Percentiles rank a stretch among this genome's conserved stretches.
phyloP scores from a whole-genome alignment of 2,797 vertebrate species.

The Mareca strepera region DNA sequence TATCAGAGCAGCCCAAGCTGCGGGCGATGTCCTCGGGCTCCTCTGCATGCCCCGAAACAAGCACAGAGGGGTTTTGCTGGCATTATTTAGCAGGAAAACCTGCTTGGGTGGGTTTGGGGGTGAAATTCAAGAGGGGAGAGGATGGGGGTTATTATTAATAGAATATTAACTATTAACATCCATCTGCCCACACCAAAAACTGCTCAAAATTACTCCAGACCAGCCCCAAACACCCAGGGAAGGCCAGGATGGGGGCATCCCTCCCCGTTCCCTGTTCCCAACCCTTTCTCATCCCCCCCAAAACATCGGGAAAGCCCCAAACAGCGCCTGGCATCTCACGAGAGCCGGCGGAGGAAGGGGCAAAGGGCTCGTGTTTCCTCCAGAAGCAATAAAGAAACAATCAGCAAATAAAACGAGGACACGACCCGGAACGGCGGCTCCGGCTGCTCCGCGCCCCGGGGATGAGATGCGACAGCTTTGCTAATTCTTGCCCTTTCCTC shows the following conservation, averaged over 20 bases:
- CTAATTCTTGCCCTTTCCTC: not conserved
- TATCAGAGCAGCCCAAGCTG: not conserved
- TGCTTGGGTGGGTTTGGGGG: not conserved
- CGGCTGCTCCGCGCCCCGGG: not conserved
- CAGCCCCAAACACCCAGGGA: no score
- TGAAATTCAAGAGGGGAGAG: not conserved
- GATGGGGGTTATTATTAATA: not conserved
- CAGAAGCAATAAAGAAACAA: not conserved
- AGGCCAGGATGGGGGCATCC: not conserved
- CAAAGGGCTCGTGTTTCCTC: not conserved
- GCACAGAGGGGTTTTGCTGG: not conserved
- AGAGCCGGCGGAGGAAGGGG: accelerated
- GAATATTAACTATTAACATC: not conserved
- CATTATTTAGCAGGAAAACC: not conserved
- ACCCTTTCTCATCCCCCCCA: not conserved
- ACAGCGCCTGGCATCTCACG: no score
- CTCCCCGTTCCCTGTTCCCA: not conserved
- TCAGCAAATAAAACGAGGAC: not conserved
- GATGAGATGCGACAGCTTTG: not conserved
- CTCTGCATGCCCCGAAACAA: not conserved
- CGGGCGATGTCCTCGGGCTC: not conserved
- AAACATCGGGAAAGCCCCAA: not conserved
- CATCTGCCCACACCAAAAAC: not conserved
- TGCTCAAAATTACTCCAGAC: not conserved
- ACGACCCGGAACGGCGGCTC: not conserved